Evolutionary conservation across 2,888 invertebrate species (phyloP), one percentile per base, ranked within the genome.

Genomic region (Megastigmus dorsalis): DNA sequence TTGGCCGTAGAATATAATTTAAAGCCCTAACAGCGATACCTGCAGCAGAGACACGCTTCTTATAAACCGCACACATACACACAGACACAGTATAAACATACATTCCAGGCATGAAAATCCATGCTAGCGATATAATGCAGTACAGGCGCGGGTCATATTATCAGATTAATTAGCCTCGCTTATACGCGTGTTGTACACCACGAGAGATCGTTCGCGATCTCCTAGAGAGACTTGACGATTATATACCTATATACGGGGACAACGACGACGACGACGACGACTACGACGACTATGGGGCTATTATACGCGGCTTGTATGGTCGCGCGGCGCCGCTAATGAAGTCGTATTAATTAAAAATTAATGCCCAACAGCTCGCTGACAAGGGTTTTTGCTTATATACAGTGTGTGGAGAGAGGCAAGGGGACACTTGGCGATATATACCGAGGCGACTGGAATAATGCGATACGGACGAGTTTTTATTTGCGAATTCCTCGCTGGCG

Each of bases 261-360:
- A 52, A 26, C 9, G 52, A n/a, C 41, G 54, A 38, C 65, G 65
- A 52, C 41, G 36, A 54, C 62, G 33, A 36, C 33, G 48, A 23
- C 48, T 15, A 7, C 23, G 9, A 9, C 26, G 5, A n/a, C n/a
- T n/a, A n/a, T n/a, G n/a, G n/a, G n/a, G n/a, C n/a, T n/a, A n/a
- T n/a, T n/a, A n/a, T n/a, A n/a, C n/a, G 23, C 9, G 15, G 30
- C 50, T 65, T 18, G 10, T 30, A 41, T 28, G n/a, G 59, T 59
- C 52, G 77, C 77, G 77, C 80, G 57, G 52, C 75, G 60, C 67
- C 63, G 76, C 79, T 83, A 84, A 84, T 82, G 83, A 84, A 84
- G 84, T 78, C 75, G 78, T 80, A 80, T 80, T 80, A 80, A 82
- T 83, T 81, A 82, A 84, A 84, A 84, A 81, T 78, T 76, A 67